Conservation (phyloP, 2,888 invertebrate species). For the Coleophora flavipennella region DNA sequence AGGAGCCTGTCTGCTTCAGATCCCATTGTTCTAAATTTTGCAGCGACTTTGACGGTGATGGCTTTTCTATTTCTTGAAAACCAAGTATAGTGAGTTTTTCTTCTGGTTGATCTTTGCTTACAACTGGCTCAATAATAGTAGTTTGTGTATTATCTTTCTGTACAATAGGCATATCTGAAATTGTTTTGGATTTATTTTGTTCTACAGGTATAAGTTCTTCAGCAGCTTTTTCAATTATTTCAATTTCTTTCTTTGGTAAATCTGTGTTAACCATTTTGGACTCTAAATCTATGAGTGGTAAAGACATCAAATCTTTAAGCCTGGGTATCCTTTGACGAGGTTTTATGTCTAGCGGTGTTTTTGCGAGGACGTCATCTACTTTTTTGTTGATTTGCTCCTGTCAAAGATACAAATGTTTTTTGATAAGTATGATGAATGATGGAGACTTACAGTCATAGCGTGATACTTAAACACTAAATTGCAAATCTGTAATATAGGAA, state of each 20-base stretch:
- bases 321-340: slow-evolving; percentile 48
- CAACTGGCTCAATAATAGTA: not conserved
- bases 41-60: slow-evolving; percentile 45
- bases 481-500: too few species aligned
- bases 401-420: slow-evolving; percentile 18
- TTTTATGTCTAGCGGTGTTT: slow-evolving; percentile 79
- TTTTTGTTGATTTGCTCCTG: slow-evolving; percentile 82
- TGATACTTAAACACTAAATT: too few species aligned
- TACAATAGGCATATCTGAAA: too few species aligned
- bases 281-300: slow-evolving; percentile 43
- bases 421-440: too few species aligned
- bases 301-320: slow-evolving; percentile 32
- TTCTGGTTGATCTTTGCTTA: slow-evolving; percentile 8
- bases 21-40: slow-evolving; percentile 45
- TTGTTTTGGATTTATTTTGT: not conserved
- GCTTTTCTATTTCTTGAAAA: slow-evolving; percentile 42
- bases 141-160: not conserved
- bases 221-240: not conserved
- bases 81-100: slow-evolving; percentile 45
- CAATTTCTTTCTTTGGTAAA: not conserved
- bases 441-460: too few species aligned
- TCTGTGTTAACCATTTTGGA: slow-evolving; percentile 6
- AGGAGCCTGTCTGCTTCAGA: slow-evolving; percentile 45
- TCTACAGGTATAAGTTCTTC: not conserved
- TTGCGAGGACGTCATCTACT: slow-evolving; percentile 79